Evolutionary conservation across 2,113 vertebrate genomes (phyloP).

Genomic region (Peucedramus taeniatus): DNA sequence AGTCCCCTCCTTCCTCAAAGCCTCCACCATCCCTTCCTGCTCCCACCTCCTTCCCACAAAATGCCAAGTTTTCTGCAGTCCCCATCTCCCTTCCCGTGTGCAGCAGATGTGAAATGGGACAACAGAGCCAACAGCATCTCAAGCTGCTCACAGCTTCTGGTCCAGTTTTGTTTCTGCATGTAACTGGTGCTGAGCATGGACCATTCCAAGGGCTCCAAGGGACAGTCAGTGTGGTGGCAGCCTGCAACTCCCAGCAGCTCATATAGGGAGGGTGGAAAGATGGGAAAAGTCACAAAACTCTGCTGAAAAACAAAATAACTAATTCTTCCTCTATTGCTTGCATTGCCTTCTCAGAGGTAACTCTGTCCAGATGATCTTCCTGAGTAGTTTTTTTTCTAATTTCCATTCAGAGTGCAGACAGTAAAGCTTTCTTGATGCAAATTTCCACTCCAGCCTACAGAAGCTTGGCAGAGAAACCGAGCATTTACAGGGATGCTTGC

Average conservation of each 20-base stretch:
- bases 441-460: conserved; percentile 10
- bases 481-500: not conserved
- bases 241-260: not conserved
- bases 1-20: not conserved
- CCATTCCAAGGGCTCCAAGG: not conserved
- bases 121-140: not conserved
- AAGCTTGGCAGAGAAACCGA: conserved; percentile 1
- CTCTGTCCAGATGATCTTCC: not conserved
- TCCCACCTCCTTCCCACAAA: not conserved
- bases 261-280: not conserved
- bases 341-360: not conserved
- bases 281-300: not conserved
- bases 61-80: not conserved
- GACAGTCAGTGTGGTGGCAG: rapidly evolving
- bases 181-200: not conserved
- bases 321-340: not conserved
- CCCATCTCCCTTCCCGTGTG: rapidly evolving
- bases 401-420: not conserved
- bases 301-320: not conserved
- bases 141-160: not conserved
- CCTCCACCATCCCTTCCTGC: not conserved
- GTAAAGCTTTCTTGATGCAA: not conserved
- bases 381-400: not conserved
- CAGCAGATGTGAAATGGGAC: not conserved
- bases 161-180: not conserved